A percentile compares a stretch with the other conserved stretches of the same genome.
These are phyloP conservation scores for Andrena bicolor DNA, from an alignment of 2,888 invertebrate species.

Conservation along the genomic window DNA sequence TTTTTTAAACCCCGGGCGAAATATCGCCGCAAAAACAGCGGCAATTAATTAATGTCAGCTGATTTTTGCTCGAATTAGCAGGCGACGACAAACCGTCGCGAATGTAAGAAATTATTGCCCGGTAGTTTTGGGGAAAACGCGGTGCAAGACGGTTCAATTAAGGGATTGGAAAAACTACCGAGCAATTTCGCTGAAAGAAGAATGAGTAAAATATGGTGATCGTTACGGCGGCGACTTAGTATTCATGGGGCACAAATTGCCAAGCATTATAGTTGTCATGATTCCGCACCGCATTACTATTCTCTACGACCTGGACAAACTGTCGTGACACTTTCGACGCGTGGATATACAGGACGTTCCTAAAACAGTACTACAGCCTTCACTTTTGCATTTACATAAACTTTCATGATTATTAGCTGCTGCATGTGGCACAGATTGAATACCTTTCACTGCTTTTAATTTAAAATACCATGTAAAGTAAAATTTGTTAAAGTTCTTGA, in stretches of 20 bases:
- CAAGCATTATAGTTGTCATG: slow-evolving; percentile 13
- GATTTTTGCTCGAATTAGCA: slow-evolving; percentile 27
- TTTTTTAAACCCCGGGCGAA: not conserved
- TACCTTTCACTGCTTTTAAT: too few relatives aligned
- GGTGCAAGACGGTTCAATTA: slow-evolving; percentile 30
- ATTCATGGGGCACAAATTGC: slow-evolving; percentile 32
- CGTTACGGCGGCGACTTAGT: slow-evolving; percentile 39
- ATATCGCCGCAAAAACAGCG: not conserved
- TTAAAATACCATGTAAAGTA: too few relatives aligned
- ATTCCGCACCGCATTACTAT: slow-evolving; percentile 28
- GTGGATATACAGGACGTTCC: not conserved
- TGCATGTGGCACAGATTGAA: not conserved
- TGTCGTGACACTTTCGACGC: slow-evolving; percentile 28
- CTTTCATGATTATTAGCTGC: not conserved
- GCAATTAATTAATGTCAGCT: slow-evolving; percentile 13
- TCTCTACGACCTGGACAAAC: slow-evolving; percentile 12
- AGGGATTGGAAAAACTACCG: not conserved
- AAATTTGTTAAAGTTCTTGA: too few relatives aligned
- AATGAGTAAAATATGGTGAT: slow-evolving; percentile 31
- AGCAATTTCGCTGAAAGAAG: slow-evolving; percentile 12
- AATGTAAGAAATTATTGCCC: slow-evolving; percentile 12
- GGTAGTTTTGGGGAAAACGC: slow-evolving; percentile 6
- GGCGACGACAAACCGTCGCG: not conserved
- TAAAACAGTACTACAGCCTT: slow-evolving; percentile 9
- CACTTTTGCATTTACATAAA: not conserved